These are phyloP conservation scores for Urocitellus parryii DNA, from an alignment of 2,113 vertebrate genomes.

Conservation along the genomic window DNA sequence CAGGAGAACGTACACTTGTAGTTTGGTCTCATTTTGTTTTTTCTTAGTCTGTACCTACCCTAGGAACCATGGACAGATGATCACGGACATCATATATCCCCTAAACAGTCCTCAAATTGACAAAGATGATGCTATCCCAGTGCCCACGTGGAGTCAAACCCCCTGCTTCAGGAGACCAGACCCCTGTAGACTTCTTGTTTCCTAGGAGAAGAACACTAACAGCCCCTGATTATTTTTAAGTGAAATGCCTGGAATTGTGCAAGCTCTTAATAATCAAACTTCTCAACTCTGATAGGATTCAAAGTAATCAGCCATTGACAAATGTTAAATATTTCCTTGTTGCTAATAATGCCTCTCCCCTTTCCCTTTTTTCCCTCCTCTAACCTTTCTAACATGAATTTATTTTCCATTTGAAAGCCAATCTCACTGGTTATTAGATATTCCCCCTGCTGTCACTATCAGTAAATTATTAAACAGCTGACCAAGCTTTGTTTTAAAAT, in stretches of 20 bases:
- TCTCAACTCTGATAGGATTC: constrained; percentile 67
- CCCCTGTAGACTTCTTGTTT: neutral
- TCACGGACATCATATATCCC: neutral
- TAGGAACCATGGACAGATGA: neutral
- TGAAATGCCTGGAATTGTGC: constrained; percentile 57
- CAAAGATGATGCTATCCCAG: neutral
- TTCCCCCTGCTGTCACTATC: constrained; percentile 87
- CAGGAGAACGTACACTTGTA: neutral
- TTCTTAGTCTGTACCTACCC: neutral
- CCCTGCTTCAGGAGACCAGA: neutral
- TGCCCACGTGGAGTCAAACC: neutral
- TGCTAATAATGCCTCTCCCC: constrained; percentile 69
- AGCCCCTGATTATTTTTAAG: neutral
- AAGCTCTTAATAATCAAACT: constrained; percentile 74
- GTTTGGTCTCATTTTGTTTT: constrained; percentile 14
- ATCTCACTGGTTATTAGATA: constrained; percentile 87
- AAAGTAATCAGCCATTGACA: constrained; percentile 78
- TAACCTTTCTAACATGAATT: constrained; percentile 83
- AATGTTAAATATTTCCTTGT: constrained; percentile 79
- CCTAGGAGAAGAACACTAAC: neutral
- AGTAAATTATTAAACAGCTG: constrained; percentile 91
- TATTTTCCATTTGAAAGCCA: constrained; percentile 87
- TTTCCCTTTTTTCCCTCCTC: neutral
- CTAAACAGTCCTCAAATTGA: neutral
- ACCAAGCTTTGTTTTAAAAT: constrained; percentile 90